Evolutionary conservation across 92 coral and sea anemone species (phyloP), one percentile per base, ranked within the genome.

Genomic region (Hydrozoanthus gracilis): DNA sequence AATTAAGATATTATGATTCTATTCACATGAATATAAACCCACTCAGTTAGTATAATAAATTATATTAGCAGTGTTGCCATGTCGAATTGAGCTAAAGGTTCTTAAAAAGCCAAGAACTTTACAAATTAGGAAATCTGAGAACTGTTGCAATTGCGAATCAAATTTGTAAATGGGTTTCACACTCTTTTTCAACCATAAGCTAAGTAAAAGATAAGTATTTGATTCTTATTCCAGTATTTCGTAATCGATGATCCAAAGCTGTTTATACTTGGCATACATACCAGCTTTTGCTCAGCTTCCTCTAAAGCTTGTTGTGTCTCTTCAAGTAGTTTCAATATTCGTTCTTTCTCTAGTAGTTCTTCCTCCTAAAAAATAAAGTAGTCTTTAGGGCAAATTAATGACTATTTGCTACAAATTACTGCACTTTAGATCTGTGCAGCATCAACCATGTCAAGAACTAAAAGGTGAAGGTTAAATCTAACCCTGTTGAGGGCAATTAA

Each of bases 251-350:
- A 3, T 17, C 45, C 11, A n/a, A 46, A 62, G 55, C 3, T 3
- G 4, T 47, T 16, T 17, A 17, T 35, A 46, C 66, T n/a, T 5
- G 47, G 58, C 9, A 48, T 8, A 90, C 99, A 73, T 93, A 97
- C 99, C 99, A 97, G 86, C 88, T 89, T 92, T 70, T 97, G 99
- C 62, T 95, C 93, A 72, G 95, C 94, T 71, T 93, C 99, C n/a
- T 95, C 95, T 54, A 97, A 69, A 82, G 90, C 95, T 75, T 87
- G 92, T 78, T 97, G 90, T 75, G 93, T 93, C 78, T 91, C 95
- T 71, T 89, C 93, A 78, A 97, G 95, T 73, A 92, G 86, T 83
- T 90, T 92, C 75, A 91, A 90, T 79, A 97, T 94, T 51, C 95
- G 92, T 80, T 93, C 93, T 67, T 92, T 92, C 79, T 97, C 98